These are phyloP conservation scores for Drosophila rellima DNA, from an alignment of 2,888 invertebrate genomes.

Conservation along the genomic window DNA sequence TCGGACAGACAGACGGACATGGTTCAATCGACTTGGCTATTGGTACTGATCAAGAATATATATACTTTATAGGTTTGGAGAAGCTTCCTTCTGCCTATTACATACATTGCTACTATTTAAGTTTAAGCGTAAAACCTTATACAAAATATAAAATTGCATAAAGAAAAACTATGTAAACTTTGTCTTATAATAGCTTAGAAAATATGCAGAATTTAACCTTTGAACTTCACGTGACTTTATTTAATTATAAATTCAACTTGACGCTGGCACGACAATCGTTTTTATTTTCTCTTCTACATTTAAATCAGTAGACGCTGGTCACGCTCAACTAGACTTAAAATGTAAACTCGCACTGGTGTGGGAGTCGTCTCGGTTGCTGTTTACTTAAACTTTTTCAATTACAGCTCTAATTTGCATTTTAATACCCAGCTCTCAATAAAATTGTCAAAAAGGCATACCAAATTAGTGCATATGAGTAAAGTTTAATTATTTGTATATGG, in stretches of 20 bases:
- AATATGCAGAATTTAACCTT: not conserved
- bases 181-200: not conserved
- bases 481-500: not conserved
- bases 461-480: not conserved
- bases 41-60: no score
- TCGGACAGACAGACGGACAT: no score
- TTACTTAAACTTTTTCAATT: conserved; percentile 32
- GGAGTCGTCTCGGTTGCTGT: conserved; percentile 4
- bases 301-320: conserved; percentile 12
- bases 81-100: no score
- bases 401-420: conserved; percentile 17
- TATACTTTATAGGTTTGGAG: no score
- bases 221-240: conserved; percentile 11
- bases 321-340: conserved; percentile 10
- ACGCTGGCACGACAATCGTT: conserved; percentile 6
- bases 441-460: not conserved
- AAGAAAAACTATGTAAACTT: not conserved
- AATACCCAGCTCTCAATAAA: not conserved
- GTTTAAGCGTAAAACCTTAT: not conserved
- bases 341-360: not conserved
- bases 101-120: no score
- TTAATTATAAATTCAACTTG: conserved; percentile 7
- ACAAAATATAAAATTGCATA: not conserved
- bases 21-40: no score
- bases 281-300: not conserved